Base-by-base conservation (phyloP, 2,797 vertebrate genomes). In the Falco peregrinus region DNA sequence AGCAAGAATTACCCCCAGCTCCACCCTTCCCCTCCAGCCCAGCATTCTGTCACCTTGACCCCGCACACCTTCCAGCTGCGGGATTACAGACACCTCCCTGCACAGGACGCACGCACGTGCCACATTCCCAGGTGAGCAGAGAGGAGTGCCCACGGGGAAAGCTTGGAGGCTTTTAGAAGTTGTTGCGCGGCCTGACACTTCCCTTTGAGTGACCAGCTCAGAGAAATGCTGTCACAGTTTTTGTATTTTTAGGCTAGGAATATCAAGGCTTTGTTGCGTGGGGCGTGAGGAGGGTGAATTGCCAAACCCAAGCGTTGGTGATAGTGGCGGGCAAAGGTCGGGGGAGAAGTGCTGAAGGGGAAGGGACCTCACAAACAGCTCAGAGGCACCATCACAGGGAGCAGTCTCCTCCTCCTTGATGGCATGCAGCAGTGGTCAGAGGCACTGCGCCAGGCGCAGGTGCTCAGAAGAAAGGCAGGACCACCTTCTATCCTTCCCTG, bases 51-150 rank as follows among this genome's bases (percentile, higher is more conserved):
- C 9, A 6, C 28, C 24, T 33, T 47, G 25, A 80, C 43, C 43
- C 48, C 9, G 2, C 29, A 43, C 21, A 59, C 41, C 56, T 67
- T 81, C 54, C 45, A 70, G 69, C 45, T 28, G 41, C 3, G 5
- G 47, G 51, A 67, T 63, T 75, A 53, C 48, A 65, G 31, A 43
- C 29, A 64, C 16, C 17, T 31, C 35, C 69, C 39, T 26, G 29
- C 20, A 9, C 48, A 28, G 22, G 25, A 37, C 10, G 5, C 37
- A 21, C 31, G 39, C 24, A 10, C 1, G 4, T 24, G 45, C 39
- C 0, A 2, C 35, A 18, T 31, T 22, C 39, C 20, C 19, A 64
- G 33, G 48, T 1, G 6, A 89, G 45, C 1, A 1, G 84, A 1
- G 84, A 11, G 8, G 39, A 92, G 48, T 41, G 37, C 0, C 41